A percentile compares a stretch with the other conserved stretches of the same genome.
phyloP scores from a whole-genome alignment of 1,140 invertebrate species.

The Drosophila kohkoa region DNA sequence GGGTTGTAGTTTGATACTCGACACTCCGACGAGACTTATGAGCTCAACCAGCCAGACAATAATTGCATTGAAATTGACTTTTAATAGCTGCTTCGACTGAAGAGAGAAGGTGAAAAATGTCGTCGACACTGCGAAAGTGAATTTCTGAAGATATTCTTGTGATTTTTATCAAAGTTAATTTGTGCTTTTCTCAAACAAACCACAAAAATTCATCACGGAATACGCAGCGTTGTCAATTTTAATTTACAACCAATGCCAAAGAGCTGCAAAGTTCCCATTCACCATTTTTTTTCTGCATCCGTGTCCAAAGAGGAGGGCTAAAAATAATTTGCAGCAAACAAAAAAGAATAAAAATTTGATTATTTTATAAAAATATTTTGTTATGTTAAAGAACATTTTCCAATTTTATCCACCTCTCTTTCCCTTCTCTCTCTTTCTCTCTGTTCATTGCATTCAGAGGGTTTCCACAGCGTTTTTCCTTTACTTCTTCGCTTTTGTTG shows the following conservation, averaged over 20 bases:
- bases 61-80: constrained; percentile 70
- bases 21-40: background rate
- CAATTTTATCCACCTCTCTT: constrained; percentile 29
- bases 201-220: background rate
- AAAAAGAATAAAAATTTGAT: constrained; percentile 74
- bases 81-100: constrained; percentile 52
- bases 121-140: background rate
- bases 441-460: background rate
- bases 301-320: constrained; percentile 4
- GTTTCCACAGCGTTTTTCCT: constrained; percentile 17
- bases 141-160: background rate
- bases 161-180: background rate
- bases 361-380: constrained; percentile 82
- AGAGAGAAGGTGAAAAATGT: background rate
- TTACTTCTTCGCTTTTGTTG: constrained; percentile 45
- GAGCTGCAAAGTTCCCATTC: background rate
- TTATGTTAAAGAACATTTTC: constrained; percentile 72
- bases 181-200: background rate
- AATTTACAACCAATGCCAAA: constrained; percentile 34
- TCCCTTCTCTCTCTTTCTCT: background rate
- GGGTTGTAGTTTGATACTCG: constrained; percentile 34
- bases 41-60: constrained; percentile 29
- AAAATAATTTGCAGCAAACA: constrained; percentile 71
- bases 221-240: constrained; percentile 48
- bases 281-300: background rate